Evolutionary conservation across 2,888 invertebrate species (phyloP), one percentile per base, ranked within the genome.

Genomic region (Cheilosia grossa): DNA sequence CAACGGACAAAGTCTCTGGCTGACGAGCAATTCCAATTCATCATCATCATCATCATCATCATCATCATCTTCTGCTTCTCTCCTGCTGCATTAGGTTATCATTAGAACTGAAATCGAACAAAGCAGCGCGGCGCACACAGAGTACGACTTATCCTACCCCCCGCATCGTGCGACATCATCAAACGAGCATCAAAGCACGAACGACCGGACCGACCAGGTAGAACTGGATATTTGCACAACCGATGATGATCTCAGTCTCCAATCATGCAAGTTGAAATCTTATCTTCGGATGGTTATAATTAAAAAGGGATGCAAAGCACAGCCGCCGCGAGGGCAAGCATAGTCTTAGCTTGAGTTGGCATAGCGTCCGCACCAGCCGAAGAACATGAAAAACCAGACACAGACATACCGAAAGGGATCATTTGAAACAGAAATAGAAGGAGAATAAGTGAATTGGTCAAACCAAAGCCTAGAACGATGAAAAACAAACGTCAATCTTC

Each of bases 101-200:
- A 85, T 85, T 85, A 81, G 85, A 81, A 81, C 67, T 85, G 83
- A 83, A 83, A 70, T 70, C 83, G 80, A 74, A 83, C 83, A 83
- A 80, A 74, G 70, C 69, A 75, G 64, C 58, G 58, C 58, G 58
- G 64, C 58, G 42, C 54, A 63, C 61, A 58, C 30, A 64, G 58
- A 77, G 53, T 69, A 64, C 15, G 19, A n/a, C 15, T 33, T 64
- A 51, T 42, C 13, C 53, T 40, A 40, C 4, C 27, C 5, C 44
- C 49, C 6, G 0, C 5, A 37, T 10, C 33, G 33, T 37, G 10
- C 17, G 2, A 13, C 30, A 10, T 17, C 30, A 21, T 59, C 51
- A 4, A 19, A 2, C 49, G 13, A 37, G 15, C 66, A 24, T 77
- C 59, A 40, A 59, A 13, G 33, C 9, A 56, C 27, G 51, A 61